Conservation (phyloP, 53 echinoderm and acorn worm species). For the Paracentrotus lividus region DNA sequence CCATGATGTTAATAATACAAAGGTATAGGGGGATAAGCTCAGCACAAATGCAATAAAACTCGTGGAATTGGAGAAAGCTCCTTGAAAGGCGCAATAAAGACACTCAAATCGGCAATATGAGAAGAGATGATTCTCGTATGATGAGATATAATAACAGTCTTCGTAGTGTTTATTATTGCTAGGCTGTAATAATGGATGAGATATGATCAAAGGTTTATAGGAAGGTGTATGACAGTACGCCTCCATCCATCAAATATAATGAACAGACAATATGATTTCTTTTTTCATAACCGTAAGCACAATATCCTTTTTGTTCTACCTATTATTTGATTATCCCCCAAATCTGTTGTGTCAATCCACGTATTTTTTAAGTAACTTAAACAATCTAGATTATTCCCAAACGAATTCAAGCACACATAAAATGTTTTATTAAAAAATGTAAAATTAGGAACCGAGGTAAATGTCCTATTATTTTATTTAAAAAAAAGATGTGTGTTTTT, state of each 20-base stretch:
- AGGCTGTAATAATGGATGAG: neutral
- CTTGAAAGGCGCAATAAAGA: conserved; percentile 37
- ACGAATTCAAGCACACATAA: no score
- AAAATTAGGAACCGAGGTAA: no score
- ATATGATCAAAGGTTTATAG: neutral
- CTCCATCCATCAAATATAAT: neutral
- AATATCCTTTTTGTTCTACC: no score
- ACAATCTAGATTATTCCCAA: no score
- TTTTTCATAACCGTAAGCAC: no score
- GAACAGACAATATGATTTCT: neutral
- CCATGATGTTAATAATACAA: conserved; percentile 8
- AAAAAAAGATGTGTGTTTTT: no score
- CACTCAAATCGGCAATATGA: conserved; percentile 32
- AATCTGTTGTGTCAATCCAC: no score
- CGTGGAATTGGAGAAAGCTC: neutral
- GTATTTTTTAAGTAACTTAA: no score
- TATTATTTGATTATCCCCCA: no score
- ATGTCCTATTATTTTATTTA: no score
- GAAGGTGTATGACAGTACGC: neutral
- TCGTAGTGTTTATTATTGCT: conserved; percentile 32
- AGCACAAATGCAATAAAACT: conserved; percentile 38
- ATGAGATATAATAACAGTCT: conserved; percentile 19
- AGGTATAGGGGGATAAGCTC: neutral
- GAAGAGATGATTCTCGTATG: conserved; percentile 9
- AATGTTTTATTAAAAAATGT: no score